Evolutionary conservation across 2,888 invertebrate genomes (phyloP), one percentile per base, ranked within the genome.

Genomic region (Leptodirus hochenwartii): DNA sequence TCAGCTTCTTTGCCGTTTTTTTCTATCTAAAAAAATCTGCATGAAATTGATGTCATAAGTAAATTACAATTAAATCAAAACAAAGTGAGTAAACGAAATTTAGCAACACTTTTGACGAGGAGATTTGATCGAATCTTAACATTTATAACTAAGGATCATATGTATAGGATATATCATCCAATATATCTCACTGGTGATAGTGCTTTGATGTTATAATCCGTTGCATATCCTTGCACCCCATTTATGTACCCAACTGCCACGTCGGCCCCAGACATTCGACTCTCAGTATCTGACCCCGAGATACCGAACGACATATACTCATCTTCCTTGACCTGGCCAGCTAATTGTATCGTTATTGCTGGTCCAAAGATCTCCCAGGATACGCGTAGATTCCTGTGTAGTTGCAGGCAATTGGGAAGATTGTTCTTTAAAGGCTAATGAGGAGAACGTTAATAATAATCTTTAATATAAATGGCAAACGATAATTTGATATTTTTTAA

Each of bases 311-410:
- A 73, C 69, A 90, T 76, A 56, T 90, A 90, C 42, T 85, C 84
- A 43, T 76, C 62, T 40, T 69, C 68, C 1, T 50, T 61, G 26
- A 80, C 68, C 62, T 77, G 73, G 2, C 75, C 88, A 8, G 81
- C 73, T 8, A 90, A 56, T 52, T 87, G 77, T 31, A 88, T 62
- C 5, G 88, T 88, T 38, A 90, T 70, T 50, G 77, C 77, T 13
- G 78, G 80, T 0, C 88, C 88, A 53, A 87, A 87, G 15, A 87
- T 74, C 51, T 88, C 87, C 88, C 88, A 90, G 6, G 79, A 73
- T 2, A 85, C 66, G 59, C 84, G 82, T 39, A 74, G 61, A 49
- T 80, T 69, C 50, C 75, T 75, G 54, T 90, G 88, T 31, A 90
- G 62, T 53, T 87, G 88, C 27, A 73, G 56, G 49, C 90, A 90